phyloP scores from a whole-genome alignment of 2,797 vertebrate species.

The Novumbra hubbsi region DNA sequence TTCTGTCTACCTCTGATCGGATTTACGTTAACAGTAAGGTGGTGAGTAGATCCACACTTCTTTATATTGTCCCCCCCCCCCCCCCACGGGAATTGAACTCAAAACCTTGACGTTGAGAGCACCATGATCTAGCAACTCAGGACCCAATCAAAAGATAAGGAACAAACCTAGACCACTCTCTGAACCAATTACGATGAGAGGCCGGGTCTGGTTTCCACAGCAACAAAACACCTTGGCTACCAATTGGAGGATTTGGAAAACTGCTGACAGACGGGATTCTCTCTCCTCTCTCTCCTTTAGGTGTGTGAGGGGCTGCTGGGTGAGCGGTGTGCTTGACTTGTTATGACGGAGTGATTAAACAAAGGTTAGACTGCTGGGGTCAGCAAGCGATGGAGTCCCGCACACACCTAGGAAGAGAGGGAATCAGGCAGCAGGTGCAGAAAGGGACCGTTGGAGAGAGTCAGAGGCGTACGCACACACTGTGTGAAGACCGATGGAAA shows the following conservation, averaged over 20 bases:
- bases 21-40: constrained; percentile 75
- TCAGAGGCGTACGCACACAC: background rate
- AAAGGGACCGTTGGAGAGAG: background rate
- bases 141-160: constrained; percentile 76
- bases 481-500: background rate
- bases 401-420: background rate
- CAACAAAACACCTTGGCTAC: constrained; percentile 59
- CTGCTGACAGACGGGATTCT: constrained; percentile 66
- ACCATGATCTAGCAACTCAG: no score
- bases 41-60: no score
- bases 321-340: constrained; percentile 14
- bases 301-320: constrained; percentile 16
- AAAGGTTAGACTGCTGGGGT: constrained; percentile 21
- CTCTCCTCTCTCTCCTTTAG: constrained; percentile 43
- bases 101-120: no score
- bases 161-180: constrained; percentile 83
- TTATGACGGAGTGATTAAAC: constrained; percentile 24
- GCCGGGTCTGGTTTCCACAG: constrained; percentile 64
- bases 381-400: constrained; percentile 22
- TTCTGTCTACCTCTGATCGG: constrained; percentile 81
- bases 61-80: no score
- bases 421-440: background rate
- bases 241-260: constrained; percentile 56
- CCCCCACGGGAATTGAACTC: no score
- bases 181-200: constrained; percentile 84